Base-by-base conservation (phyloP, 2,888 invertebrate genomes). In the Girardia tigrina region DNA sequence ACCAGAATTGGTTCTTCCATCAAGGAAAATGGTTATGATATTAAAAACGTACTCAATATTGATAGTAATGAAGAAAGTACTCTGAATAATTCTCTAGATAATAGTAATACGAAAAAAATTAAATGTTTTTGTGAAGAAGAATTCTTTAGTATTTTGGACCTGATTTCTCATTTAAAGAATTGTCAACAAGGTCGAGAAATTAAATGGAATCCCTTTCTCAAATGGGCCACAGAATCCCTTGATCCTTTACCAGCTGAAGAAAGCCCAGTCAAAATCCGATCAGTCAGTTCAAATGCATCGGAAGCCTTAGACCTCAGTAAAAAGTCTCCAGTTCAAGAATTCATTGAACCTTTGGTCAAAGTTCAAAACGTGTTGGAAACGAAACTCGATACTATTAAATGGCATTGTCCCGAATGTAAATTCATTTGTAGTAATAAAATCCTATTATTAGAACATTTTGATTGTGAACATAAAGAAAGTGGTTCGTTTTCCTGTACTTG, bases 401-500 rank as follows among this genome's bases (percentile, higher is more conserved):
- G 56, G 56, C 56, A 56, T 56, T 73, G 73, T 36, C 73, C 73
- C 14, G 73, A 73, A 20, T 73, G 73, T 23, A 73, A 73, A 29
- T 73, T 29, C 20, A 28, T 73, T 6, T 27, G 28, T 12, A 26
- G 29, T n/a, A 73, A 29, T 36, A 26, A 26, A 28, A 29, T 28
- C 12, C 14, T 26, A 12, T 23, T 73, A 26, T 69, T 26, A 8
- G 36, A 28, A 73, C 73, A 73, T 20, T 73, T 73, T 69, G 73
- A 73, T 12, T 29, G 28, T 36, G 73, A 73, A 26, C 73, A 73
- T 20, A 36, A 73, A 12, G 36, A 29, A 26, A 29, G 73, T 20
- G 73, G 73, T 2, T 71, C 71, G n/a, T 73, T 73, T 36, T 73
- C 73, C 2, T 73, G 73, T 36, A 73, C 73, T 12, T 73, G 73